A percentile compares a stretch with the other conserved stretches of the same genome.
These are phyloP conservation scores for Adelphocoris suturalis DNA, from an alignment of 2,888 invertebrate species.

Conservation along the genomic window DNA sequence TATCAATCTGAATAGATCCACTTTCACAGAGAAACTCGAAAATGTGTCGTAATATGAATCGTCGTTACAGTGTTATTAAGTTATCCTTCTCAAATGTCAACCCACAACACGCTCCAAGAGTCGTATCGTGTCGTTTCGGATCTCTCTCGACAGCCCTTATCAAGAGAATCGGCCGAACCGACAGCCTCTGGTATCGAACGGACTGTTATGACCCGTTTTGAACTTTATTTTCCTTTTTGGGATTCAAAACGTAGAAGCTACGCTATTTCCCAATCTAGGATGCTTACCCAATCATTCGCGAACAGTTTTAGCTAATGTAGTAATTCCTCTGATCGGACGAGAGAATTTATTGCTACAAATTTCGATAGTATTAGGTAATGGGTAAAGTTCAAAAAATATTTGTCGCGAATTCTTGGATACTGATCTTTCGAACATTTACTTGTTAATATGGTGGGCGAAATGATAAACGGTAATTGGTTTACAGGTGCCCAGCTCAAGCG, in stretches of 20 bases:
- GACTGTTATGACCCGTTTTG: neutral
- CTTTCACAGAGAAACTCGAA: neutral
- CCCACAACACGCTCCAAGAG: neutral
- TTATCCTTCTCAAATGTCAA: neutral
- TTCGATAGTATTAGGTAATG: too few relatives aligned
- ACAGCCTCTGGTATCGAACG: neutral
- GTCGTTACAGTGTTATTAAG: constrained; percentile 11
- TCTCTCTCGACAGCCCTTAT: neutral
- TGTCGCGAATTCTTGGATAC: too few relatives aligned
- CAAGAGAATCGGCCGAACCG: neutral
- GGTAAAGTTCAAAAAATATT: too few relatives aligned
- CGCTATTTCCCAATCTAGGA: neutral
- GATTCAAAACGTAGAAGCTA: neutral
- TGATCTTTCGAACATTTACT: too few relatives aligned
- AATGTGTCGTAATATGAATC: neutral
- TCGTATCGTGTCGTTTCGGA: neutral
- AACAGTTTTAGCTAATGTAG: too few relatives aligned
- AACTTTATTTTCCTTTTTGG: neutral
- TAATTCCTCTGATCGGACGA: too few relatives aligned
- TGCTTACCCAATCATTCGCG: neutral
- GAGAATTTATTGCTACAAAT: too few relatives aligned
- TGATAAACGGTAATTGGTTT: too few relatives aligned
- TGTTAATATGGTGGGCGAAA: too few relatives aligned
- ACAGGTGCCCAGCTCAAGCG: too few relatives aligned
- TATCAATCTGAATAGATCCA: neutral